Percentiles rank a stretch among this genome's conserved stretches.
phyloP scores from a whole-genome alignment of 2,797 vertebrate species.

The Chiloscyllium punctatum region DNA sequence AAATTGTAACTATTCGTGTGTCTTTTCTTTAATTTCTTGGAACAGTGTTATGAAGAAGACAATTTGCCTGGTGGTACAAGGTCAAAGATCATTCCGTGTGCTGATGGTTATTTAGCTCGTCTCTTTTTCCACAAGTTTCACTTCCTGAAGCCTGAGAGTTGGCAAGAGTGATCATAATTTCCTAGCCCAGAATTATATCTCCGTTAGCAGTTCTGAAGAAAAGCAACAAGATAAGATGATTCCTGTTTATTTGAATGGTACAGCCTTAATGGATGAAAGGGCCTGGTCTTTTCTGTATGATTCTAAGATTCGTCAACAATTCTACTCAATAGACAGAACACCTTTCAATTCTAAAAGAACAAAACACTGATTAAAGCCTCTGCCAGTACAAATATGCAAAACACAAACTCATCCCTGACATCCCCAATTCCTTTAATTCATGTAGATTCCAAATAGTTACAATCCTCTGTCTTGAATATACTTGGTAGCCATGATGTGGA shows the following conservation, averaged over 20 bases:
- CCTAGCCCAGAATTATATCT: not conserved
- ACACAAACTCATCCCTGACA: not conserved
- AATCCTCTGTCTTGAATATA: too few species aligned
- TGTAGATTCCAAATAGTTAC: too few species aligned
- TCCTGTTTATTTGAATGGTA: not conserved
- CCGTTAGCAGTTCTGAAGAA: not conserved
- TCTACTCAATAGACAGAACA: not conserved
- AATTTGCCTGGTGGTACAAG: not conserved
- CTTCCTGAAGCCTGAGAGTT: not conserved
- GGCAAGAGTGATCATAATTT: not conserved
- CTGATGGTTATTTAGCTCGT: too few species aligned
- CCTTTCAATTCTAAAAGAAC: not conserved
- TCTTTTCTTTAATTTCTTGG: not conserved
- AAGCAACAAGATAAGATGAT: not conserved
- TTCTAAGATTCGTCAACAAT: not conserved
- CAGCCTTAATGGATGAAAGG: too few species aligned
- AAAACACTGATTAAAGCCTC: not conserved
- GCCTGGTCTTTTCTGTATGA: too few species aligned
- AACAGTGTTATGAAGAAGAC: not conserved
- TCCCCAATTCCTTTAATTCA: too few species aligned
- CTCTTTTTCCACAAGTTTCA: not conserved
- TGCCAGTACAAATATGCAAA: not conserved
- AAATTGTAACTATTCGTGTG: not conserved
- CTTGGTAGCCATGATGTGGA: too few species aligned
- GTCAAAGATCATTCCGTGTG: not conserved